Percentiles rank a stretch among this genome's conserved stretches.
These are phyloP conservation scores for Lepidurus packardi DNA, from an alignment of 1,140 invertebrate species.

Conservation along the genomic window DNA sequence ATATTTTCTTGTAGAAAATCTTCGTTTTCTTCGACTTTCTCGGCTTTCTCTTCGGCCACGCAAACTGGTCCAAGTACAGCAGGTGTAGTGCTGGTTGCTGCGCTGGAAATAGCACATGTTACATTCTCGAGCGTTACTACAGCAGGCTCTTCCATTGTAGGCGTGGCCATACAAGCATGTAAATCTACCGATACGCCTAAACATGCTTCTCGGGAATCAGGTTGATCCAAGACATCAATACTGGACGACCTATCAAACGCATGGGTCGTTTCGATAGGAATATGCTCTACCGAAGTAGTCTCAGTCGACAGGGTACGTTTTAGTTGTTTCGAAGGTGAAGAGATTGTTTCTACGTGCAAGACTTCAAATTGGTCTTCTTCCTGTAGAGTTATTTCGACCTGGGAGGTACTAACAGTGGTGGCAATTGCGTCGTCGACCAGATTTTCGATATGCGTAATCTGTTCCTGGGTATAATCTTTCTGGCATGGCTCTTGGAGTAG, in stretches of 20 bases:
- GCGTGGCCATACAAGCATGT: slow-evolving; percentile 24
- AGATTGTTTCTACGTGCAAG: neutral
- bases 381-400: neutral
- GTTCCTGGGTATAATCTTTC: neutral
- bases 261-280: slow-evolving; percentile 28
- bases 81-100: slow-evolving; percentile 15
- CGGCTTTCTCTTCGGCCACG: slow-evolving; percentile 26
- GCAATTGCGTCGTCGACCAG: slow-evolving; percentile 31
- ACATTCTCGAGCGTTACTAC: slow-evolving; percentile 32
- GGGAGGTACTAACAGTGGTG: neutral
- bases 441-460: slow-evolving; percentile 17
- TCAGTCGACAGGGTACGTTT: slow-evolving; percentile 25
- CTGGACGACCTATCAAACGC: slow-evolving; percentile 25
- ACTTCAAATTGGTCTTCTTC: slow-evolving; percentile 12
- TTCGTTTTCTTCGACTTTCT: neutral
- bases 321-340: neutral
- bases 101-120: slow-evolving; percentile 28
- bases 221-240: slow-evolving; percentile 22
- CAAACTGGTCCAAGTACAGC: neutral
- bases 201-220: neutral
- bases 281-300: slow-evolving; percentile 23
- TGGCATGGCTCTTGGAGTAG: neutral
- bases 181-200: slow-evolving; percentile 28
- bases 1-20: neutral
- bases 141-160: slow-evolving; percentile 5